Conservation (phyloP, 2,888 invertebrate species). For the Kuschelorhynchus macadamiae region DNA sequence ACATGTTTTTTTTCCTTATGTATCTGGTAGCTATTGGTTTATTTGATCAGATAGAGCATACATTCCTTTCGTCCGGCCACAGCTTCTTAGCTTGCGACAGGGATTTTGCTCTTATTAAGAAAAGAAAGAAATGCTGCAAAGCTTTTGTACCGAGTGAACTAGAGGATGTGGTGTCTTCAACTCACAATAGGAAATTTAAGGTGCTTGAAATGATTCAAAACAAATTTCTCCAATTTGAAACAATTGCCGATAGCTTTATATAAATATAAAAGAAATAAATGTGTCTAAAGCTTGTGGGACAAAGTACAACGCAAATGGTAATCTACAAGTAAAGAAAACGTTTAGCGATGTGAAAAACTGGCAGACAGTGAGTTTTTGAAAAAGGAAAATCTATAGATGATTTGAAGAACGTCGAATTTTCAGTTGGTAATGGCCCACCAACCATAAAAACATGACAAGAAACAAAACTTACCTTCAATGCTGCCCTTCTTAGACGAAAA, state of each 20-base stretch:
- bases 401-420: neutral
- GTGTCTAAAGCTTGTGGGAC: neutral
- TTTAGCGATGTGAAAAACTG: conserved; percentile 1
- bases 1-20: neutral
- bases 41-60: neutral
- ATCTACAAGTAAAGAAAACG: neutral
- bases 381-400: neutral
- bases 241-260: neutral
- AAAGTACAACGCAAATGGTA: conserved; percentile 3
- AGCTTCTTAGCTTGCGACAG: neutral
- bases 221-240: neutral
- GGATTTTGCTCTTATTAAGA: neutral
- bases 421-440: neutral
- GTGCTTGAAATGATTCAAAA: neutral
- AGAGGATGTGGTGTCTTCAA: neutral
- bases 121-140: conserved; percentile 1
- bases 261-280: neutral
- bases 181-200: neutral
- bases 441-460: neutral
- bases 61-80: neutral
- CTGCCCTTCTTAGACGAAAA: neutral
- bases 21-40: conserved; percentile 4
- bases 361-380: neutral
- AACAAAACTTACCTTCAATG: neutral
- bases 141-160: neutral